Evolutionary conservation across 2,113 vertebrate genomes (phyloP), one percentile per base, ranked within the genome.

Genomic region (Tylochromis polylepis): DNA sequence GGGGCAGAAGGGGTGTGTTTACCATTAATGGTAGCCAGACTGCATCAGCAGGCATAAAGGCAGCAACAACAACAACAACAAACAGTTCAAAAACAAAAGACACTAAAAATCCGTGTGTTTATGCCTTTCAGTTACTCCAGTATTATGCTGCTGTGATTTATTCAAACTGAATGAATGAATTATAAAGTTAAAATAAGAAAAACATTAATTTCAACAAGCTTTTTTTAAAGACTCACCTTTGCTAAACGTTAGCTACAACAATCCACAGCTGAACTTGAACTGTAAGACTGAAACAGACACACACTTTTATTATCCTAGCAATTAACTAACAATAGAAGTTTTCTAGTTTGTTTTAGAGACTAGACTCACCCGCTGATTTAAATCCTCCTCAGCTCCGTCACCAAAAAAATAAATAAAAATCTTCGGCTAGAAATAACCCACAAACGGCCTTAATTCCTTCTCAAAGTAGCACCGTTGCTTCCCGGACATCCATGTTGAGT

Each of bases 401-500:
- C 18, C 18, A 20, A 18, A 0, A 8, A 1, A n/a, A n/a, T n/a
- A n/a, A n/a, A n/a, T n/a, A n/a, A 43, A 80, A 56, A 2, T 7
- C 18, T 4, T 2, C 34, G 70, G 22, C 16, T 67, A 80, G 82
- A 91, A 93, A 81, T 55, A 84, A 89, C 36, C 53, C 46, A 80
- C 53, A 92, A 88, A 85, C 81, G 82, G 89, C 83, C 91, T 90
- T 86, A 94, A 94, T 81, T 92, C 89, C 82, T 83, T 57, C 75
- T 94, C 91, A 94, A 60, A 88, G 85, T 11, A 55, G 85, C 88
- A 67, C 92, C 87, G 92, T 78, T 84, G 89, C 88, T 90, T 72
- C 90, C 84, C 78, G 87, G 81, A 91, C 93, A 93, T 95, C 94
- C 95, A 96, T 95, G 93, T 94, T 93, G 87, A 90, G 82, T 31